phyloP scores from a whole-genome alignment of 2,113 vertebrate genomes.

The Pipra filicauda region DNA sequence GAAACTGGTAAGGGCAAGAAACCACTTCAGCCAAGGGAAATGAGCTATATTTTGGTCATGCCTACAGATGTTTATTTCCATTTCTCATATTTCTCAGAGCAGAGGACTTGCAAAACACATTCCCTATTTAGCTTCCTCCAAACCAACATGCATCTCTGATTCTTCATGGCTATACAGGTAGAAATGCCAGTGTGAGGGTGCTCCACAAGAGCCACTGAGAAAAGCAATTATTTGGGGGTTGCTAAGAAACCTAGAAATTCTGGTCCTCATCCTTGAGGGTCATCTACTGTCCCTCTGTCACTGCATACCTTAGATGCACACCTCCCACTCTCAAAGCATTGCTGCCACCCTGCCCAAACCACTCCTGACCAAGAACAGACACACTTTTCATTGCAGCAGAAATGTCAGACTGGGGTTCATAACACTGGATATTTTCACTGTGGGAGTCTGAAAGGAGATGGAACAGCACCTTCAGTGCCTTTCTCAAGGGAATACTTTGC shows the following conservation, averaged over 20 bases:
- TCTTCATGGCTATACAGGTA: fast-evolving
- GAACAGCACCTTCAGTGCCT: neutral
- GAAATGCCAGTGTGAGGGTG: neutral
- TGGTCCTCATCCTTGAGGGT: neutral
- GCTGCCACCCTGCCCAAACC: neutral
- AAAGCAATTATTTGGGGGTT: neutral
- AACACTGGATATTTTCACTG: neutral
- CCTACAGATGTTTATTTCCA: neutral
- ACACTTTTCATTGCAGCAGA: neutral
- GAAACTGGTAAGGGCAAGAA: neutral
- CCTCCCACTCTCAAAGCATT: neutral
- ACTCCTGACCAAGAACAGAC: neutral
- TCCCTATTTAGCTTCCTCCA: neutral
- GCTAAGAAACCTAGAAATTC: neutral
- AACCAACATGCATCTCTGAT: fast-evolving
- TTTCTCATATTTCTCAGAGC: neutral
- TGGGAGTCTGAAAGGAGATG: neutral
- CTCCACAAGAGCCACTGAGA: neutral
- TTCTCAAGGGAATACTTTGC: neutral
- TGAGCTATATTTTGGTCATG: neutral
- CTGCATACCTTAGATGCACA: neutral
- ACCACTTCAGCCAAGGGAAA: neutral
- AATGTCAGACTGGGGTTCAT: neutral
- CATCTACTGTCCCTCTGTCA: neutral
- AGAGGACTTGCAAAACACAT: neutral